A percentile compares a stretch with the other conserved stretches of the same genome.
phyloP scores from a whole-genome alignment of 2,888 invertebrate genomes.

The Lobophora halterata region DNA sequence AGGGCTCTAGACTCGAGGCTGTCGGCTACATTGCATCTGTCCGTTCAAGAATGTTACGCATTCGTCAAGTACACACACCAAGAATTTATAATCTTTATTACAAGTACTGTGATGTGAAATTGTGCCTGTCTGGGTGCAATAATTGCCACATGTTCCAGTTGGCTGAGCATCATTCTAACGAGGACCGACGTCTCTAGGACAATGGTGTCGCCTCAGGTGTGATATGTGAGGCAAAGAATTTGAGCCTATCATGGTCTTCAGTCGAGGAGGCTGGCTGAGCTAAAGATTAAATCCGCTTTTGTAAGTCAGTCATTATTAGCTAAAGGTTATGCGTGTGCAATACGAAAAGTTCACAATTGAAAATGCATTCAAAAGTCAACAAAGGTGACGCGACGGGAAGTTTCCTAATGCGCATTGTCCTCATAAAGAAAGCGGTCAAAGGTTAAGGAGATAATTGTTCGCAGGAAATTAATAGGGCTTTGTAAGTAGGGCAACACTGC shows the following conservation, averaged over 20 bases:
- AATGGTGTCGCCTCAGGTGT: conserved; percentile 53
- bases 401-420: conserved; percentile 59
- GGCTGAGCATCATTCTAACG: conserved; percentile 48
- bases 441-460: conserved; percentile 78
- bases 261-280: conserved; percentile 4
- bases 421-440: conserved; percentile 77
- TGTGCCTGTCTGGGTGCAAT: conserved; percentile 27
- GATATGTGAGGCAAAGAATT: conserved; percentile 35
- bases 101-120: conserved; percentile 25
- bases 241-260: conserved; percentile 7
- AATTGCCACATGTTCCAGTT: conserved; percentile 41
- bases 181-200: conserved; percentile 58
- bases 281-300: conserved; percentile 7
- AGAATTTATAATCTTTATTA: conserved; percentile 34
- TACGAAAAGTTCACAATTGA: conserved; percentile 9
- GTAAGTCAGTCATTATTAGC: background rate
- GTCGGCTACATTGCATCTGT: conserved; percentile 52
- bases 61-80: conserved; percentile 36
- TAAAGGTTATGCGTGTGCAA: conserved; percentile 1
- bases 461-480: conserved; percentile 77
- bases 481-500: conserved; percentile 72
- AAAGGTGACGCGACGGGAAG: conserved; percentile 47
- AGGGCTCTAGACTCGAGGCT: conserved; percentile 48
- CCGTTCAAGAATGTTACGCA: conserved; percentile 51
- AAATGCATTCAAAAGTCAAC: conserved; percentile 18